Evolutionary conservation across 2,113 vertebrate species (phyloP).

Genomic region (Phalacrocorax pelagicus): DNA sequence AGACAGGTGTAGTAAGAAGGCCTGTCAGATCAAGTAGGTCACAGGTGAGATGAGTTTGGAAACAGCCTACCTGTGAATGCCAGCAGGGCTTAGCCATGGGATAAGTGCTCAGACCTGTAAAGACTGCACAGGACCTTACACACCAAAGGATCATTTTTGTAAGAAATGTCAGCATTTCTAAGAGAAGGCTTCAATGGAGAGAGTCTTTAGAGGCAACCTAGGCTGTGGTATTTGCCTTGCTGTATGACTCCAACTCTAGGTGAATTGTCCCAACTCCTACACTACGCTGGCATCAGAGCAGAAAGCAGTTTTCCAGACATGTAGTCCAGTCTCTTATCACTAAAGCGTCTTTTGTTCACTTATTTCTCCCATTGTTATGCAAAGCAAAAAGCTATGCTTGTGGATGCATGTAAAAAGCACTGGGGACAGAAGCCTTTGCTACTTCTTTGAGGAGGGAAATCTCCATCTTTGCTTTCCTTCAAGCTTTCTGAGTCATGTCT

Average conservation of each 20-base stretch:
- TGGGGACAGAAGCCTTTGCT: background rate
- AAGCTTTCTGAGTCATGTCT: background rate
- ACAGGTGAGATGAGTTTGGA: background rate
- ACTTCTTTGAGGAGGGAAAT: background rate
- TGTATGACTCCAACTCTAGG: background rate
- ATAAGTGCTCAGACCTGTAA: background rate
- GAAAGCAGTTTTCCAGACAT: background rate
- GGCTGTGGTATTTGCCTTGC: background rate
- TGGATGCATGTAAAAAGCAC: background rate
- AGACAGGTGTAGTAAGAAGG: background rate
- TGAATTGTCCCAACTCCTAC: background rate
- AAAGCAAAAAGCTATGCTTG: background rate
- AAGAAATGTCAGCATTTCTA: background rate
- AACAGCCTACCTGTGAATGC: background rate
- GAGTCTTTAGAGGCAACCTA: background rate
- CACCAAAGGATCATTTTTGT: background rate
- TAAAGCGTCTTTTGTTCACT: background rate
- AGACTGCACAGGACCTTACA: background rate
- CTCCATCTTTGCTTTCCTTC: background rate
- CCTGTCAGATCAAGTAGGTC: background rate
- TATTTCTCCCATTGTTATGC: background rate
- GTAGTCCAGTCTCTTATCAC: background rate
- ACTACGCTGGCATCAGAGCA: background rate
- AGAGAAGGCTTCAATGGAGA: background rate
- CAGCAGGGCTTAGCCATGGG: background rate